Conservation (phyloP, 2,113 vertebrate species). For the Chlamydotis undulata region DNA sequence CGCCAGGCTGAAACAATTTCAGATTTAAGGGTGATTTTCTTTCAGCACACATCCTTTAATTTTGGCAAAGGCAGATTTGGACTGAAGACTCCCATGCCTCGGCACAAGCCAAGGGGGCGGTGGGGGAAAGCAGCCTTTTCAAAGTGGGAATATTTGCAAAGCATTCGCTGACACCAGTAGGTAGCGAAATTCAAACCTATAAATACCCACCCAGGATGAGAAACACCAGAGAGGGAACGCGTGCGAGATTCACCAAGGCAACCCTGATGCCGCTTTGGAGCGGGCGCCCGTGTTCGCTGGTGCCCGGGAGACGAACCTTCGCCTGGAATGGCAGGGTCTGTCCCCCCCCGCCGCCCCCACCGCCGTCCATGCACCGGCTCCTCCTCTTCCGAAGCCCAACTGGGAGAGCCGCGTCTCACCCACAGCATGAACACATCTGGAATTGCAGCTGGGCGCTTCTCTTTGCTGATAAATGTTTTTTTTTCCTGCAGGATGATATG, state of each 20-base stretch:
- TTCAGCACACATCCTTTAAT: neutral
- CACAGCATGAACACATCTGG: neutral
- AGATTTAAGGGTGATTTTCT: neutral
- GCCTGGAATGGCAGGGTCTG: neutral
- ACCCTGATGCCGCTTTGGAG: neutral
- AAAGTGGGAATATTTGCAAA: conserved; percentile 14
- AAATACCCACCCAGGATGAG: neutral
- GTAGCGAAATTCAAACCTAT: conserved; percentile 22
- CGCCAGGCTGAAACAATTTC: neutral
- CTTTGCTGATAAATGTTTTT: conserved; percentile 6
- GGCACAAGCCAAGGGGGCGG: neutral
- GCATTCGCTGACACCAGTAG: conserved; percentile 30
- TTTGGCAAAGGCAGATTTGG: neutral
- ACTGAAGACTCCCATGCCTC: neutral
- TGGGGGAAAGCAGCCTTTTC: neutral
- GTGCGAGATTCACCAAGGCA: conserved; percentile 8
- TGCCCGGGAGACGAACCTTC: neutral
- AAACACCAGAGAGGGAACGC: neutral
- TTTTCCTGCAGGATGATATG: conserved; percentile 54
- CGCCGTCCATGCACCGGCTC: neutral
- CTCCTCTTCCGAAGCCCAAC: neutral
- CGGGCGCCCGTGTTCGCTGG: neutral
- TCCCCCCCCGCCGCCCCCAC: neutral
- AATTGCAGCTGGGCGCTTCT: neutral
- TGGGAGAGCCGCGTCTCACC: neutral